Percentiles rank a stretch among this genome's conserved stretches.
Conservation (phyloP, 2,113 vertebrate species). For the Microtus richardsoni region DNA sequence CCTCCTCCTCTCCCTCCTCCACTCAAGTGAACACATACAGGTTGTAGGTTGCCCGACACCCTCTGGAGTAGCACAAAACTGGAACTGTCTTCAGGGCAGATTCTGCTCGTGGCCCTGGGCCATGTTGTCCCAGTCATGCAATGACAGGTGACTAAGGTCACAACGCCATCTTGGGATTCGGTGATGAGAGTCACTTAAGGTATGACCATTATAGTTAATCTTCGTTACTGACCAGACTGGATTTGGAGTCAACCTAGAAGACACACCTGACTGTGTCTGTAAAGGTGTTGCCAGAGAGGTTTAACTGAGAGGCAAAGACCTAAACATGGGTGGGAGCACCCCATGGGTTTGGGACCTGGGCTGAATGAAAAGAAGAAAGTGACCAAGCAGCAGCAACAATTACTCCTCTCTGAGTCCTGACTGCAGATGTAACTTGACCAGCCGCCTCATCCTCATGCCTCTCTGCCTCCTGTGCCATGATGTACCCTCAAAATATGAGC, state of each 20-base stretch:
- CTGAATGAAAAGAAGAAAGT: not conserved
- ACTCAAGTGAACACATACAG: accelerated
- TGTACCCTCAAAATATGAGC: not conserved
- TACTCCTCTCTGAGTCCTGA: not conserved
- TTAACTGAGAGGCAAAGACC: not conserved
- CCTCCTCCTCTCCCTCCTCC: not conserved
- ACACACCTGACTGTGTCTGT: not conserved
- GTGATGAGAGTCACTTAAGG: not conserved
- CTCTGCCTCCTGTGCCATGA: too few species aligned
- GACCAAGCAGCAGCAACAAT: not conserved
- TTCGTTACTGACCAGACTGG: not conserved
- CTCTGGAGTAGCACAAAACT: not conserved
- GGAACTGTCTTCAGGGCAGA: not conserved
- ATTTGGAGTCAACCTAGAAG: not conserved
- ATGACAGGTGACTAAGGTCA: not conserved
- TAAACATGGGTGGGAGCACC: not conserved
- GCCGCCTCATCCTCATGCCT: not conserved
- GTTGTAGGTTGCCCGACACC: not conserved
- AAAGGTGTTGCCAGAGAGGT: not conserved
- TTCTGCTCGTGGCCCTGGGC: not conserved
- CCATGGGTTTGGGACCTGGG: not conserved
- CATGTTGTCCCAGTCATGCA: not conserved
- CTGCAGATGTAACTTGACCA: not conserved
- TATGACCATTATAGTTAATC: not conserved
- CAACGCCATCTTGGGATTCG: not conserved